Conservation (phyloP, 2,113 vertebrate species). For the Notiomystis cincta region DNA sequence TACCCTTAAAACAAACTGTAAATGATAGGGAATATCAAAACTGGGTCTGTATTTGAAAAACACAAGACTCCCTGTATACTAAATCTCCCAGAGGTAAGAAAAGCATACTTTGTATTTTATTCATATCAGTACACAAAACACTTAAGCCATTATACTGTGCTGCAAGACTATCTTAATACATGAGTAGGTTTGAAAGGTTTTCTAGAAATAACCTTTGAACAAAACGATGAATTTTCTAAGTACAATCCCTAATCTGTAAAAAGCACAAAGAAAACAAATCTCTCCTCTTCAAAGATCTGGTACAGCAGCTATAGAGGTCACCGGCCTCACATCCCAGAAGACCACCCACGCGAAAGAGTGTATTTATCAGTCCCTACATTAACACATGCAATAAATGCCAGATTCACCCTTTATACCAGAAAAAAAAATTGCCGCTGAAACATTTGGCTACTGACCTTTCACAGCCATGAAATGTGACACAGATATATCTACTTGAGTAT, state of each 20-base stretch:
- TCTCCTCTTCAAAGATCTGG: not conserved
- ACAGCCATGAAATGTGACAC: slow-evolving; percentile 46
- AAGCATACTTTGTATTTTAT: not conserved
- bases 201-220: not conserved
- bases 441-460: slow-evolving; percentile 67
- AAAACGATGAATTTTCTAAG: slow-evolving; percentile 7
- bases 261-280: slow-evolving; percentile 44
- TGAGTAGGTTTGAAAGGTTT: not conserved
- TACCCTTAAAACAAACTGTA: not conserved
- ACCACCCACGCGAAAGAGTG: slow-evolving; percentile 54
- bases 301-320: not conserved
- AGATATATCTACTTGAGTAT: slow-evolving; percentile 17
- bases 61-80: not conserved
- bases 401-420: not conserved
- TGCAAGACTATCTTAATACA: not conserved
- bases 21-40: not conserved
- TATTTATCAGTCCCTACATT: slow-evolving; percentile 20
- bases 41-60: not conserved
- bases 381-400: slow-evolving; percentile 38
- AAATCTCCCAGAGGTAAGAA: not conserved
- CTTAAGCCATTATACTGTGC: not conserved
- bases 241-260: not conserved
- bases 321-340: slow-evolving; percentile 10
- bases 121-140: not conserved
- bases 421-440: slow-evolving; percentile 19